Base-by-base conservation (phyloP, 2,797 vertebrate species). In the Halcyon leucocephala region DNA sequence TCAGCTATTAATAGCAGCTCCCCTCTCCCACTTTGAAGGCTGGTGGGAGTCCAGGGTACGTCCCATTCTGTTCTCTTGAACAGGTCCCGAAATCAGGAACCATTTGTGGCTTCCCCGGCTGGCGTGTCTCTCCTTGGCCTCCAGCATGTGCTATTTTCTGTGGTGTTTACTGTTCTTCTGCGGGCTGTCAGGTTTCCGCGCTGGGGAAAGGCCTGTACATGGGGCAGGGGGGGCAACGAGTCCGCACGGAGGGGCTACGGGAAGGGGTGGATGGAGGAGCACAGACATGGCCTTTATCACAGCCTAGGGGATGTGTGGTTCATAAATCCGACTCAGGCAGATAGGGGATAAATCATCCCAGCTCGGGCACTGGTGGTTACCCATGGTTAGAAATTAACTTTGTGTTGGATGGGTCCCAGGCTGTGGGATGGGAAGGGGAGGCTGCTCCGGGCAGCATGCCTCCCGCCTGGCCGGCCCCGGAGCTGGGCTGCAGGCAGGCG, bases 81-180 rank as follows among this genome's bases (percentile, higher is more conserved):
- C 93, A 96, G 90, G 94, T 95, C 76, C 94, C 8, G 39, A 95
- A 97, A 96, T 96, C 86, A 96, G 94, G 51, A 94, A 95, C 93
- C 91, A 58, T 97, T 94, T 97, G 95, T 95, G 96, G 97, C 94
- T 97, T 96, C 90, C 65, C 81, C 0, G 8, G 66, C 72, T 76
- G 7, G 95, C 55, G 8, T 69, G 89, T 96, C 96, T 96, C 95
- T 94, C 94, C 86, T 58, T 96, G 89, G 86, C 87, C 94, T 97
- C 76, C 92, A 91, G 80, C 65, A 8, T 89, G 85, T 97, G 91
- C 95, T 97, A 97, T 97, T 97, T 97, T 97, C 95, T 97, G 93
- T 28, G 92, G 95, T 98, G 98, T 98, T 98, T 98, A 98, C 98
- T 98, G 98, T 98, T 98, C 98, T 98, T 97, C 98, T 98, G 97